phyloP scores from a whole-genome alignment of 2,888 invertebrate species.

The Euplagia quadripunctaria region DNA sequence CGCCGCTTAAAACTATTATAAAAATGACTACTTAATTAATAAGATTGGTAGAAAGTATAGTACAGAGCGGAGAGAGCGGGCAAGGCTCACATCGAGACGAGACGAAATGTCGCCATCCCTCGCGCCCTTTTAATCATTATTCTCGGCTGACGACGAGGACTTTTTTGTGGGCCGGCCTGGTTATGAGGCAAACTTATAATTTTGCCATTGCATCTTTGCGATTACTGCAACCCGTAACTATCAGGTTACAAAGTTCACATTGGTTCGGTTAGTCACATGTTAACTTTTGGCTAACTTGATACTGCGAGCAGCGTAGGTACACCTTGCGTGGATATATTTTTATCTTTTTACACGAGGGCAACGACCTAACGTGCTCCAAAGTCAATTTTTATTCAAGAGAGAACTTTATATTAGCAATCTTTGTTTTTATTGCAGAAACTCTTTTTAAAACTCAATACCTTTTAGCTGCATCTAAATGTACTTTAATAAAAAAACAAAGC shows the following conservation, averaged over 20 bases:
- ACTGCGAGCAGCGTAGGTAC: constrained; percentile 54
- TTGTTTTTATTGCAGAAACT: constrained; percentile 3
- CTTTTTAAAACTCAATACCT: not conserved
- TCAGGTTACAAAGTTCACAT: constrained; percentile 52
- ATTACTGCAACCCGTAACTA: constrained; percentile 46
- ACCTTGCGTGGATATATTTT: constrained; percentile 61
- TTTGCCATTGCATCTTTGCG: constrained; percentile 43
- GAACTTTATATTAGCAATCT: constrained; percentile 21
- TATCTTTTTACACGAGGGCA: constrained; percentile 56
- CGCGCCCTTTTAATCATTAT: constrained; percentile 76
- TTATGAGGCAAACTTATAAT: constrained; percentile 58
- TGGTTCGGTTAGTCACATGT: constrained; percentile 30
- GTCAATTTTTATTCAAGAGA: constrained; percentile 40
- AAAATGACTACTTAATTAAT: constrained; percentile 24
- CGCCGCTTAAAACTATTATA: too few species aligned
- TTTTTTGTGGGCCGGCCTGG: constrained; percentile 66
- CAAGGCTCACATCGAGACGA: constrained; percentile 59
- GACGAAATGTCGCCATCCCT: constrained; percentile 77
- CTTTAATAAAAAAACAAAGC: not conserved
- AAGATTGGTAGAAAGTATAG: constrained; percentile 44
- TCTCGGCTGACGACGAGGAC: constrained; percentile 73
- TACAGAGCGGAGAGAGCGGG: constrained; percentile 41
- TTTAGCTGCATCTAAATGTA: not conserved
- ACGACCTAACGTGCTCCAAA: constrained; percentile 50
- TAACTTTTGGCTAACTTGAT: constrained; percentile 40